phyloP scores from a whole-genome alignment of 1,140 invertebrate species.

The Bombus confusus region DNA sequence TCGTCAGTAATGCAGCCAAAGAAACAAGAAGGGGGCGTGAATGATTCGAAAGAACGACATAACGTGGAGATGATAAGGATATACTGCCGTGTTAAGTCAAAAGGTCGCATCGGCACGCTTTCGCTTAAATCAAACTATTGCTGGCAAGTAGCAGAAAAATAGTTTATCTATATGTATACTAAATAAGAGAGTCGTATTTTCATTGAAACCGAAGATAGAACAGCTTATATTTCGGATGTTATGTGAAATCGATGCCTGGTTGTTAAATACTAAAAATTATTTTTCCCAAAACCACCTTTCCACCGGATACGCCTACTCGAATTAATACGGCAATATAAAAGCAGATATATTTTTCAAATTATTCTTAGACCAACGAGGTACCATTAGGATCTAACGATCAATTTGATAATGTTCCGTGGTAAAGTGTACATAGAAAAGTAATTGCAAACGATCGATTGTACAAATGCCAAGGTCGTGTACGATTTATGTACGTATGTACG shows the following conservation, averaged over 20 bases:
- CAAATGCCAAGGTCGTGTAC: conserved; percentile 20
- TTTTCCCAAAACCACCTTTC: too few species aligned
- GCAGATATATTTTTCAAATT: neutral
- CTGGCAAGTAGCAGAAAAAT: too few species aligned
- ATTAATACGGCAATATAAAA: neutral
- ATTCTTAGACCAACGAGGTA: conserved; percentile 5
- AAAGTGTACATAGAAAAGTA: neutral
- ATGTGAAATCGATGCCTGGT: too few species aligned
- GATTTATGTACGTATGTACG: conserved; percentile 20
- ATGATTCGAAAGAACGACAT: conserved; percentile 56
- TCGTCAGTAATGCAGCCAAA: conserved; percentile 72
- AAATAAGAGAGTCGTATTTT: too few species aligned
- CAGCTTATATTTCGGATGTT: too few species aligned
- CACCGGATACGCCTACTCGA: too few species aligned
- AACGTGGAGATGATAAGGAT: conserved; percentile 10
- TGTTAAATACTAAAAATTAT: too few species aligned
- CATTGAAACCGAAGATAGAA: too few species aligned
- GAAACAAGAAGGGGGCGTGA: conserved; percentile 62
- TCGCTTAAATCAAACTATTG: too few species aligned
- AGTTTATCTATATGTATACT: too few species aligned
- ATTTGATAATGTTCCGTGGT: neutral
- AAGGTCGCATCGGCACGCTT: too few species aligned
- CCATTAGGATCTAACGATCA: neutral
- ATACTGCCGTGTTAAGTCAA: neutral
- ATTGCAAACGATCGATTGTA: conserved; percentile 27